Evolutionary conservation across 2,888 invertebrate species (phyloP).

Genomic region (Galerucella nymphaeae): DNA sequence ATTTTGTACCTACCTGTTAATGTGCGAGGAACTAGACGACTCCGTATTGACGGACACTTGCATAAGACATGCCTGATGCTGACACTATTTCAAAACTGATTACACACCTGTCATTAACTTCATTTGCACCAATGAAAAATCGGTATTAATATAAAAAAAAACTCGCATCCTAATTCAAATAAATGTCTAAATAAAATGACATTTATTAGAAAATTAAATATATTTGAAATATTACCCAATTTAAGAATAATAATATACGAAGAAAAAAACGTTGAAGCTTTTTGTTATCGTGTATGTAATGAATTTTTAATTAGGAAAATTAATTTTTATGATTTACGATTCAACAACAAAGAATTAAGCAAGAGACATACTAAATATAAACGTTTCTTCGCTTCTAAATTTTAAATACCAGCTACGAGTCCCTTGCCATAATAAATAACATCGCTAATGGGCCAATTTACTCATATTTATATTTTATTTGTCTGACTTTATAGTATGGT

Average conservation of each 20-base stretch:
- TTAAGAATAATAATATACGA: neutral
- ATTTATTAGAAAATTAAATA: constrained; percentile 2
- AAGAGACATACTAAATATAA: constrained; percentile 18
- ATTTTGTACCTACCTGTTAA: no score
- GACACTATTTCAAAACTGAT: no score
- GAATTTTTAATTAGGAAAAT: constrained; percentile 25
- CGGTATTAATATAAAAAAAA: neutral
- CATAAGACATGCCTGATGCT: no score
- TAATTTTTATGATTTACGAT: constrained; percentile 23
- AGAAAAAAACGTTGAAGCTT: neutral
- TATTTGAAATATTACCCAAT: neutral
- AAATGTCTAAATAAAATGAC: constrained; percentile 8
- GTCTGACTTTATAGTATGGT: constrained; percentile 11
- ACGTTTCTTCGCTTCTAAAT: constrained; percentile 12
- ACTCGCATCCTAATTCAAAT: neutral
- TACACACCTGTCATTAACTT: no score
- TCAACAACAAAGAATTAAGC: constrained; percentile 21
- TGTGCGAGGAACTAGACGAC: no score
- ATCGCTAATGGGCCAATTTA: constrained; percentile 33
- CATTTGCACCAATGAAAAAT: neutral
- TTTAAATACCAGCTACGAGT: constrained; percentile 19
- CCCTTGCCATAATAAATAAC: constrained; percentile 24
- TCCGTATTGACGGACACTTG: no score
- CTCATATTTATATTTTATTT: constrained; percentile 29
- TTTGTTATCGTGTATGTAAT: constrained; percentile 24